Evolutionary conservation across 1,140 invertebrate species (phyloP).

Genomic region (Spodoptera litura): DNA sequence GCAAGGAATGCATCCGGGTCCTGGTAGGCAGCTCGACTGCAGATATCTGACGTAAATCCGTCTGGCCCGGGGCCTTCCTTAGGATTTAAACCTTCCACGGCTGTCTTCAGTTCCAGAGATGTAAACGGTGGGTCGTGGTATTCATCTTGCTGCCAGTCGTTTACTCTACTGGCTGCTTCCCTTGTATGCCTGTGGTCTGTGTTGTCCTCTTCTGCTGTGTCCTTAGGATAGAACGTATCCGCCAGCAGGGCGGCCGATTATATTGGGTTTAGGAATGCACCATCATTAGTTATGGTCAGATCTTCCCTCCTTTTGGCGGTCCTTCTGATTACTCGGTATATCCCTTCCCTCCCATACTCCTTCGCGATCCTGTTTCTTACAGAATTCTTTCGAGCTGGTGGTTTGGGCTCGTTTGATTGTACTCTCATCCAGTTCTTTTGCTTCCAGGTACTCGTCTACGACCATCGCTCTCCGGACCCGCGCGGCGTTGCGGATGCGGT

Average conservation of each 20-base stretch:
- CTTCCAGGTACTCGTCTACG: neutral
- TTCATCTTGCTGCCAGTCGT: neutral
- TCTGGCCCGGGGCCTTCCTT: conserved; percentile 26
- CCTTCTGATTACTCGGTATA: conserved; percentile 2
- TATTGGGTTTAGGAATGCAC: neutral
- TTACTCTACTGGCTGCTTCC: too few relatives aligned
- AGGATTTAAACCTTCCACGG: conserved; percentile 14
- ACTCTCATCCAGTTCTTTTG: conserved; percentile 36
- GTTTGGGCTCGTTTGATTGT: conserved; percentile 8
- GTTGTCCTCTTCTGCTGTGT: neutral
- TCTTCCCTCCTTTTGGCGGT: conserved; percentile 12
- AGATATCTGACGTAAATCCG: neutral
- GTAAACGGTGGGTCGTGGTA: conserved; percentile 38
- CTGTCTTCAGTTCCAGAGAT: neutral
- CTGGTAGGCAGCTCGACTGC: too few relatives aligned
- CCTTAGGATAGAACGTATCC: conserved; percentile 35
- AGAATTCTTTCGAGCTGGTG: conserved; percentile 35
- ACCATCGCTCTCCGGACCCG: neutral
- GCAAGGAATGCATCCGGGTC: too few relatives aligned
- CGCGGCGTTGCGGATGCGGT: conserved; percentile 35
- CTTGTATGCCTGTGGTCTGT: neutral
- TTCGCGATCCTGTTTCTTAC: conserved; percentile 9
- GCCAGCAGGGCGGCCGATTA: conserved; percentile 26
- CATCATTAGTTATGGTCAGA: neutral
- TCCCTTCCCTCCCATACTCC: conserved; percentile 24